phyloP scores from a whole-genome alignment of 2,888 invertebrate genomes.

The Clunio marinus region DNA sequence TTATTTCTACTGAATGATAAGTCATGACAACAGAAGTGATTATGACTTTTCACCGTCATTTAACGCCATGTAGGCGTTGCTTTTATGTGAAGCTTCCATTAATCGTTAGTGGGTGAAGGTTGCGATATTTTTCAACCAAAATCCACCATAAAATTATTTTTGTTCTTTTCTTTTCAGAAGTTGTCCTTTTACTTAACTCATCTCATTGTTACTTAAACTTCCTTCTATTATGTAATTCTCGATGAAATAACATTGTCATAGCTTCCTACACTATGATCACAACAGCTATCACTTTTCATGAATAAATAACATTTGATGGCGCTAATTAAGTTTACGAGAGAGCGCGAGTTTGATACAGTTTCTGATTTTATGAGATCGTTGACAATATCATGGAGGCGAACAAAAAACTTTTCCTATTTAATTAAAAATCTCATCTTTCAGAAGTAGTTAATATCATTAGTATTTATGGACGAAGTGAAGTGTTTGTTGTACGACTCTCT shows the following conservation, averaged over 20 bases:
- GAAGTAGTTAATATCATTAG: neutral
- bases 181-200: no score
- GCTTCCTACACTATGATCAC: neutral
- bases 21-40: no score
- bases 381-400: neutral
- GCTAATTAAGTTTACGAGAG: constrained; percentile 33
- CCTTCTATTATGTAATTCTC: no score
- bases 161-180: neutral
- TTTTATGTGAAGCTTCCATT: no score
- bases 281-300: neutral
- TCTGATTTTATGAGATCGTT: neutral
- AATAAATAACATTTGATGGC: constrained; percentile 25
- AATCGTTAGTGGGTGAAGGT: no score
- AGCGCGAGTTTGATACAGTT: neutral
- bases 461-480: no score
- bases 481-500: no score
- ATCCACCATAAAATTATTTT: neutral
- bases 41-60: no score
- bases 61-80: no score
- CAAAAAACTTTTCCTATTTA: neutral
- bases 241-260: no score
- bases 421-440: constrained; percentile 19
- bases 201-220: no score
- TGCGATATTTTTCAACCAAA: neutral
- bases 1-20: no score